Base-by-base conservation (phyloP, 2,888 invertebrate species). In the Chorisops tibialis region DNA sequence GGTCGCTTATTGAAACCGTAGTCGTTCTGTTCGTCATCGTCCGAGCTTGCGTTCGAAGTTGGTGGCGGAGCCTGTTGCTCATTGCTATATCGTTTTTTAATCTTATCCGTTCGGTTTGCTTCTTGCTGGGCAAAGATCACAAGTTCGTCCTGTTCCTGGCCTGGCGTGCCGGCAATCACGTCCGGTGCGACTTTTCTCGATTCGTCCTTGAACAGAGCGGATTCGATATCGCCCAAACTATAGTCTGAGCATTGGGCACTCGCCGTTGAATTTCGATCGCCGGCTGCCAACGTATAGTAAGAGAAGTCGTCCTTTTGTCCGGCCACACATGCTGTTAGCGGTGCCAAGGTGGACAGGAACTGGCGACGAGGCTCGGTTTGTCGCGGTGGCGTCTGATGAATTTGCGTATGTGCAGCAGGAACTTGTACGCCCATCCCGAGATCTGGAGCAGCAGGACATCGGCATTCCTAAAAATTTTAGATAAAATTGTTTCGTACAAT, bases 1-100 rank as follows among this genome's bases (percentile, higher is more conserved):
- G 93, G 93, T n/a, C 93, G 81, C 38, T 91, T 84, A 71, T 91
- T 90, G 75, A 94, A 93, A 1, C 93, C 93, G 70, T 93, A 93
- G 73, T 93, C 93, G 69, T 93, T 92, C 69, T 91, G 89, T 68
- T 92, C 91, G 63, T 89, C 88, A 54, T 89, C 90, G 63, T 85
- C 78, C 39, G 77, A 77, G 68, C 74, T 76, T 35, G 69, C 72
- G 67, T 72, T 73, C 19, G 74, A 73, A 52, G 63, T 62, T 5
- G 66, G 62, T 24, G 62, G 63, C 11, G 64, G 65, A 43, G 74
- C 76, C 5, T 80, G 77, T 65, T 81, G 81, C 68, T 86, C 84
- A 67, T 83, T 84, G 41, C 82, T 81, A 73, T 82, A 83, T 60
- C 92, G 86, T 73, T 91, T 88, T 68, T 90, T 86, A 14, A 93